These are phyloP conservation scores for Alaudala cheleensis DNA, from an alignment of 2,113 vertebrate species.

Conservation along the genomic window DNA sequence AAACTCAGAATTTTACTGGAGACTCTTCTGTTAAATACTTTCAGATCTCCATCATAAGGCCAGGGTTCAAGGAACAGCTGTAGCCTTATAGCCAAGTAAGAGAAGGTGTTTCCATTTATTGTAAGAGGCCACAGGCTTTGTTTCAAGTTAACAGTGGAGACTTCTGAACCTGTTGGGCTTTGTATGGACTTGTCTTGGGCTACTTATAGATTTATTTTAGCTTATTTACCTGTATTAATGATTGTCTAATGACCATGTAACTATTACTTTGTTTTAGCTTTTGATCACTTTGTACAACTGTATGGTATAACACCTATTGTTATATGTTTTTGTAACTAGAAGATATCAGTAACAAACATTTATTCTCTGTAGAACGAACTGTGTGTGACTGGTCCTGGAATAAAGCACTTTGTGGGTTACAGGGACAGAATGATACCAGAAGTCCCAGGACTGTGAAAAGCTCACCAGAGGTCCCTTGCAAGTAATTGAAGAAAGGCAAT, in stretches of 20 bases:
- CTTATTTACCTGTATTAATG: not conserved
- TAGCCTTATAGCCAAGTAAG: not conserved
- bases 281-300: not conserved
- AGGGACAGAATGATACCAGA: not conserved
- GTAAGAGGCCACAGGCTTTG: not conserved
- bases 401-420: not conserved
- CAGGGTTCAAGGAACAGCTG: not conserved
- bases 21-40: not conserved
- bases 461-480: not conserved
- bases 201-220: not conserved
- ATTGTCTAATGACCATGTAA: not conserved
- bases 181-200: not conserved
- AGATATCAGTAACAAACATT: not conserved
- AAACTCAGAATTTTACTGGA: not conserved
- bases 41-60: not conserved
- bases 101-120: not conserved
- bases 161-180: not conserved
- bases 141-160: not conserved
- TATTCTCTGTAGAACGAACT: not conserved
- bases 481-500: not conserved
- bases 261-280: not conserved
- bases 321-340: not conserved
- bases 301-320: not conserved
- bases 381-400: not conserved
- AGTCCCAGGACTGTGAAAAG: not conserved